Conservation (phyloP, 2,113 vertebrate species). For the Hydrochoerus hydrochaeris region DNA sequence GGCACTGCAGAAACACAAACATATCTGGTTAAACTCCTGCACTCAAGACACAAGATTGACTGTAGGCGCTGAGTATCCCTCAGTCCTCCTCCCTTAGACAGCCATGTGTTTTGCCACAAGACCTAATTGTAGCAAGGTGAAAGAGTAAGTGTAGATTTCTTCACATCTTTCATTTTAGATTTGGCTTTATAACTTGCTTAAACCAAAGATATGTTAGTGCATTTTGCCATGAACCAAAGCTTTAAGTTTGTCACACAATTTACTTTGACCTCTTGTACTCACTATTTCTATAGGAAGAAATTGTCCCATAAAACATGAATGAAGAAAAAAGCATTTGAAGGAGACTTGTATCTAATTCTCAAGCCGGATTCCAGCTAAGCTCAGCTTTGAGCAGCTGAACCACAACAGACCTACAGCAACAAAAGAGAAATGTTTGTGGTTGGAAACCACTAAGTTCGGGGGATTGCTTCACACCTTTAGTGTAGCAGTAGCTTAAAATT, state of each 20-base stretch:
- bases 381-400: neutral
- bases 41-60: neutral
- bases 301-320: neutral
- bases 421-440: neutral
- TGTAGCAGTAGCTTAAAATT: neutral
- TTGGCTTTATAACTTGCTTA: neutral
- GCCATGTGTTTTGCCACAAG: neutral
- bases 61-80: neutral
- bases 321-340: neutral
- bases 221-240: neutral
- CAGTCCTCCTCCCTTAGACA: neutral
- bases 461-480: neutral
- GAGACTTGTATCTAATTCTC: neutral
- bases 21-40: neutral
- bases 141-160: neutral
- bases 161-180: neutral
- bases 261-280: neutral
- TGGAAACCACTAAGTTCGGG: neutral
- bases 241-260: neutral
- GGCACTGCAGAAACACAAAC: neutral
- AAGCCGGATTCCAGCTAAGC: neutral
- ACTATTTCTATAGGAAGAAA: neutral
- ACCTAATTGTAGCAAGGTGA: neutral
- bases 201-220: neutral
- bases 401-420: neutral